Base-by-base conservation (phyloP, 1,140 invertebrate species). In the Goniozus legneri region DNA sequence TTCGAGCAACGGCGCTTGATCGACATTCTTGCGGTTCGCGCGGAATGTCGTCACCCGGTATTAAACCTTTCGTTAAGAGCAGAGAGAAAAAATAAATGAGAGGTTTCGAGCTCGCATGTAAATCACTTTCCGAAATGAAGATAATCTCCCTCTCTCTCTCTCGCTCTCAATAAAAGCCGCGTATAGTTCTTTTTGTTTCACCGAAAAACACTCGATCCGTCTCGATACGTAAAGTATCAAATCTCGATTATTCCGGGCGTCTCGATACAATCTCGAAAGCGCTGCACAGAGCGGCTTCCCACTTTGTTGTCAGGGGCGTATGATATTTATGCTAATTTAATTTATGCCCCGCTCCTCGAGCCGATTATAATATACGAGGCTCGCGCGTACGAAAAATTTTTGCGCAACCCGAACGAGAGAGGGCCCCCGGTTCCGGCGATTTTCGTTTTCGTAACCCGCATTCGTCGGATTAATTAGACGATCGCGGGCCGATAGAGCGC, bases 301-400 rank as follows among this genome's bases (percentile, higher is more conserved):
- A 59, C 63, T 67, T 67, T 67, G 63, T 64, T 52, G 44, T 58
- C 22, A n/a, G n/a, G n/a, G 18, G 44, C 43, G 54, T 45, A 18
- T 49, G 45, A 51, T n/a, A 59, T 55, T 59, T 69, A 69, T 67
- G 67, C 51, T 67, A 69, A 67, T 69, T 62, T 60, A 66, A 69
- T 69, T 67, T 67, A 66, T 69, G 61, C 54, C 57, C 52, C 19
- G 38, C 16, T 50, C 55, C 51, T 54, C 56, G 51, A 47, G 51
- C 41, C 45, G 45, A n/a, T n/a, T n/a, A n/a, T n/a, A n/a, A n/a
- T n/a, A n/a, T n/a, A n/a, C n/a, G n/a, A n/a, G n/a, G n/a, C n/a
- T n/a, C n/a, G 27, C 40, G 47, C 46, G 20, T 31, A 42, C 37
- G 49, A 8, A 7, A 15, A 18, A 16, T 43, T 16, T 44, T 24